phyloP scores from a whole-genome alignment of 2,113 vertebrate genomes.

The Oplegnathus fasciatus region DNA sequence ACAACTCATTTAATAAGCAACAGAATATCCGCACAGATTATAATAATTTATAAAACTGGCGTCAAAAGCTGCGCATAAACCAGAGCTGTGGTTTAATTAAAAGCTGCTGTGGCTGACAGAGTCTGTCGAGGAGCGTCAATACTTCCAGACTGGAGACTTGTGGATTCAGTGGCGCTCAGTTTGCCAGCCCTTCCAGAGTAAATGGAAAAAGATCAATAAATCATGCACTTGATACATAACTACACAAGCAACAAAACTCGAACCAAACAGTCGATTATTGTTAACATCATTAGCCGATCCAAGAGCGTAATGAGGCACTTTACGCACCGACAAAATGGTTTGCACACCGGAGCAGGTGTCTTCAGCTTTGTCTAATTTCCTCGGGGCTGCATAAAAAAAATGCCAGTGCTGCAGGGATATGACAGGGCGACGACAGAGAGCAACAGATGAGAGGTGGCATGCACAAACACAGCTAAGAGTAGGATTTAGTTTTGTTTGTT shows the following conservation, averaged over 20 bases:
- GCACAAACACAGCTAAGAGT: constrained; percentile 41
- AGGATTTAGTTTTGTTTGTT: not conserved
- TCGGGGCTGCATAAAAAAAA: constrained; percentile 27
- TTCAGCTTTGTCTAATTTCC: constrained; percentile 20
- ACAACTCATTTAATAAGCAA: constrained; percentile 36
- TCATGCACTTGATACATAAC: constrained; percentile 28
- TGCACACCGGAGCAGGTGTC: constrained; percentile 52
- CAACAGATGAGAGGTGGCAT: constrained; percentile 71
- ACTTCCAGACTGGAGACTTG: constrained; percentile 68
- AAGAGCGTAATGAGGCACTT: constrained; percentile 9
- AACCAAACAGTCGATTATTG: not conserved
- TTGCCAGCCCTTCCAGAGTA: constrained; percentile 24
- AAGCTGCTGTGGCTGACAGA: constrained; percentile 29
- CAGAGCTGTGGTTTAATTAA: constrained; percentile 26
- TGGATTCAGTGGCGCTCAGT: constrained; percentile 59
- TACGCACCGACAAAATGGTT: constrained; percentile 21
- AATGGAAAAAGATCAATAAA: constrained; percentile 38
- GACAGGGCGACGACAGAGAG: constrained; percentile 25
- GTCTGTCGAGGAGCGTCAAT: constrained; percentile 3
- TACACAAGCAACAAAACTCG: constrained; percentile 29
- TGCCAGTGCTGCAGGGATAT: constrained; percentile 56
- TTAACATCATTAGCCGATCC: not conserved
- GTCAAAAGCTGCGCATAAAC: constrained; percentile 18
- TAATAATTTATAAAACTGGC: not conserved
- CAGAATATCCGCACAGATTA: not conserved